A percentile compares a stretch with the other conserved stretches of the same genome.
Conservation (phyloP, 2,888 invertebrate species). For the Luperina testacea region DNA sequence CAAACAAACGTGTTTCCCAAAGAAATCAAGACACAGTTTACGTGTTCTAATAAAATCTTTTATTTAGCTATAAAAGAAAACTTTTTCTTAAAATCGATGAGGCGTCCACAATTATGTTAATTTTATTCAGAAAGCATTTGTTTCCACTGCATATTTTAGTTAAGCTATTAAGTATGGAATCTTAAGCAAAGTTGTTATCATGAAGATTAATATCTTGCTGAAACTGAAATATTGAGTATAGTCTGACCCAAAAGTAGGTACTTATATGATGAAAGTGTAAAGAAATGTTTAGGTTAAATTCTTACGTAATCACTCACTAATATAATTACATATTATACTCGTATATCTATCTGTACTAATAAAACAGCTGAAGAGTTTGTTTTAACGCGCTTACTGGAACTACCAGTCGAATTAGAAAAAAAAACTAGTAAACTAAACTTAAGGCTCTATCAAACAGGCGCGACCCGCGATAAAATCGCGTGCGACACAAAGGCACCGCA, state of each 20-base stretch:
- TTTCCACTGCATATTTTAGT: conserved; percentile 34
- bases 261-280: background rate
- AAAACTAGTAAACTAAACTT: too few relatives aligned
- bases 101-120: conserved; percentile 45
- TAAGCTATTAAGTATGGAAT: conserved; percentile 18
- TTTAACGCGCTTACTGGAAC: too few relatives aligned
- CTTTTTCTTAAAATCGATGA: conserved; percentile 15
- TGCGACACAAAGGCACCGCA: too few relatives aligned
- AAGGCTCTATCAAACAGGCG: too few relatives aligned
- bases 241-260: background rate
- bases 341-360: too few relatives aligned
- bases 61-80: conserved; percentile 54
- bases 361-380: too few relatives aligned
- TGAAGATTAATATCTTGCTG: conserved; percentile 37
- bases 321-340: too few relatives aligned
- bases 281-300: background rate
- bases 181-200: conserved; percentile 14
- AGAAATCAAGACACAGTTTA: conserved; percentile 23
- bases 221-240: conserved; percentile 12
- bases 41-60: conserved; percentile 40
- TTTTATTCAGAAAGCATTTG: conserved; percentile 52
- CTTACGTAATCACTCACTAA: too few relatives aligned
- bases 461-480: too few relatives aligned
- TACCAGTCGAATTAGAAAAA: too few relatives aligned
- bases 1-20: conserved; percentile 32